phyloP scores from a whole-genome alignment of 2,797 vertebrate genomes.

The Antrozous pallidus region DNA sequence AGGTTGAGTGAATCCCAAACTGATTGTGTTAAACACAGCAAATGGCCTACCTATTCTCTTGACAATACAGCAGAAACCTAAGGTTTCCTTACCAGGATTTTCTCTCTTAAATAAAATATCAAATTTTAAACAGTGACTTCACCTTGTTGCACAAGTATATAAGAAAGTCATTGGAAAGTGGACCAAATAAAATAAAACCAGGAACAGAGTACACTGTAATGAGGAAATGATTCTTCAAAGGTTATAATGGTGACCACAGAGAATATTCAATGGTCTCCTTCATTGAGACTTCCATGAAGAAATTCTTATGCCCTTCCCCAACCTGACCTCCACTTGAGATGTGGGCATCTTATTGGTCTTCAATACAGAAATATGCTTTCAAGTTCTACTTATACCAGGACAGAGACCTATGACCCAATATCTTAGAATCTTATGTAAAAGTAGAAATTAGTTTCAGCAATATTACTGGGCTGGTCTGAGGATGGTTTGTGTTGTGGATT shows the following conservation, averaged over 20 bases:
- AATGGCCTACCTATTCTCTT: not conserved
- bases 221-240: not conserved
- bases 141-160: not conserved
- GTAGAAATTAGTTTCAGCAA: not conserved
- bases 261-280: not conserved
- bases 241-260: not conserved
- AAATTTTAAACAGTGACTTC: not conserved
- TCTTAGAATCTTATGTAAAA: not conserved
- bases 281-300: not conserved
- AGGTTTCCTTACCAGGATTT: not conserved
- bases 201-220: not conserved
- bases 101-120: not conserved
- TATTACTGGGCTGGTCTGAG: not conserved
- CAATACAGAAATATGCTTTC: not conserved
- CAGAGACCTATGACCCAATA: not conserved
- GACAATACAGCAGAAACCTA: not conserved
- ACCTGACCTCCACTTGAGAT: not conserved
- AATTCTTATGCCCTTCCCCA: not conserved
- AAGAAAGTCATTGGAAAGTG: not conserved
- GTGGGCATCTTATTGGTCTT: not conserved
- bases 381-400: not conserved
- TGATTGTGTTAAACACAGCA: not conserved
- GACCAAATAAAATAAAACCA: not conserved
- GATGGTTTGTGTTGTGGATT: too few relatives aligned
- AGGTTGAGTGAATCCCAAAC: not conserved